Conservation (phyloP, 1,140 invertebrate genomes). For the Wiebesia pumilae region DNA sequence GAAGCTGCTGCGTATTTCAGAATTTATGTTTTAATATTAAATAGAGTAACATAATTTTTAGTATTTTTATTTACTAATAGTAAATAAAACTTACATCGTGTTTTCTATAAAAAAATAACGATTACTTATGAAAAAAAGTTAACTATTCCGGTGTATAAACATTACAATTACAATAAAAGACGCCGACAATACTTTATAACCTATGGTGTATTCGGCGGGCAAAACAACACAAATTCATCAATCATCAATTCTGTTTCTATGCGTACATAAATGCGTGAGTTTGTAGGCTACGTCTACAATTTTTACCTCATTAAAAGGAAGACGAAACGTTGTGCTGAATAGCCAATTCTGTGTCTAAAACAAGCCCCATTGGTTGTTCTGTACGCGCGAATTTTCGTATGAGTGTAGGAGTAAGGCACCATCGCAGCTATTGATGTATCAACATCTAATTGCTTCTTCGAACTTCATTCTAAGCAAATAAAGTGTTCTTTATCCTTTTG, state of each 20-base stretch:
- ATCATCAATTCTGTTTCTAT: not conserved
- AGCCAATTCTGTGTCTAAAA: no score
- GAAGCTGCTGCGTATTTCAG: not conserved
- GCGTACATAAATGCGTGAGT: not conserved
- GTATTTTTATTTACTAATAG: not conserved
- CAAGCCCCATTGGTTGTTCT: no score
- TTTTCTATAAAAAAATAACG: not conserved
- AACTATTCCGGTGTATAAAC: slow-evolving; percentile 23
- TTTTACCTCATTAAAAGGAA: not conserved
- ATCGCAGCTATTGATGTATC: no score
- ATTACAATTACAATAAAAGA: slow-evolving; percentile 24
- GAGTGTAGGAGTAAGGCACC: no score
- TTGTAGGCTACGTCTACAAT: not conserved
- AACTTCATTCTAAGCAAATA: no score
- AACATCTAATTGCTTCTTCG: no score
- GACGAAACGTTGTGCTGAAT: no score
- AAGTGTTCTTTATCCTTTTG: no score
- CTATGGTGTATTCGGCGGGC: not conserved
- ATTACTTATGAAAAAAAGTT: not conserved
- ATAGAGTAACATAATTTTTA: not conserved
- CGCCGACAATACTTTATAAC: slow-evolving; percentile 27
- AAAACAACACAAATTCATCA: slow-evolving; percentile 2
- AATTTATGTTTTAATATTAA: not conserved
- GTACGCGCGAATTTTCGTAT: no score
- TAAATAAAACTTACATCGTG: slow-evolving; percentile 2